These are phyloP conservation scores for Coelinius sp. DNA, from an alignment of 2,888 invertebrate genomes.

Conservation along the genomic window DNA sequence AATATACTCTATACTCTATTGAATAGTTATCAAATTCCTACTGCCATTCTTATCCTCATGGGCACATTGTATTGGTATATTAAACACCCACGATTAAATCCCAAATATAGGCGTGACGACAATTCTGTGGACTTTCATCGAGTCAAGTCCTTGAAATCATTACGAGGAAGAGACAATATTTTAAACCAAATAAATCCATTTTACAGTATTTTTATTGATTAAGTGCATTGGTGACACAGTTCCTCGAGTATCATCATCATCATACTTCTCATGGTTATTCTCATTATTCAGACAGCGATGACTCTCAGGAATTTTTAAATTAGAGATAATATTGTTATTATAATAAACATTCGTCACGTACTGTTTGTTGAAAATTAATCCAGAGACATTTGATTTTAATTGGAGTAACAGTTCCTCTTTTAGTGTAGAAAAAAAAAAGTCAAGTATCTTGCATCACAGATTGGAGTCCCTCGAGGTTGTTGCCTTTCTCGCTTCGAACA, in stretches of 20 bases:
- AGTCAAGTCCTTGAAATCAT: constrained; percentile 13
- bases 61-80: constrained; percentile 1
- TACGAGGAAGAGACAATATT: constrained; percentile 2
- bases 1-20: background rate
- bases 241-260: constrained; percentile 27
- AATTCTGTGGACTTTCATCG: constrained; percentile 21
- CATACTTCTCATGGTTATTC: constrained; percentile 32
- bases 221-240: constrained; percentile 18
- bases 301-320: constrained; percentile 2
- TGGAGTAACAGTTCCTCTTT: background rate
- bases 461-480: constrained; percentile 46
- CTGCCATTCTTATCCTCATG: constrained; percentile 20
- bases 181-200: background rate
- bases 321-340: background rate
- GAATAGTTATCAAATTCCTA: constrained; percentile 17
- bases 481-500: constrained; percentile 47
- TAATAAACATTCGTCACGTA: constrained; percentile 24
- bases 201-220: background rate
- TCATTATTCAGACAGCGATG: constrained; percentile 15
- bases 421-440: constrained; percentile 2
- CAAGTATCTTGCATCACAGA: constrained; percentile 31
- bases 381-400: background rate
- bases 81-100: constrained; percentile 32
- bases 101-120: constrained; percentile 41
- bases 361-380: constrained; percentile 12